Base-by-base conservation (phyloP, 2,888 invertebrate species). In the Caenorhabditis sp. region DNA sequence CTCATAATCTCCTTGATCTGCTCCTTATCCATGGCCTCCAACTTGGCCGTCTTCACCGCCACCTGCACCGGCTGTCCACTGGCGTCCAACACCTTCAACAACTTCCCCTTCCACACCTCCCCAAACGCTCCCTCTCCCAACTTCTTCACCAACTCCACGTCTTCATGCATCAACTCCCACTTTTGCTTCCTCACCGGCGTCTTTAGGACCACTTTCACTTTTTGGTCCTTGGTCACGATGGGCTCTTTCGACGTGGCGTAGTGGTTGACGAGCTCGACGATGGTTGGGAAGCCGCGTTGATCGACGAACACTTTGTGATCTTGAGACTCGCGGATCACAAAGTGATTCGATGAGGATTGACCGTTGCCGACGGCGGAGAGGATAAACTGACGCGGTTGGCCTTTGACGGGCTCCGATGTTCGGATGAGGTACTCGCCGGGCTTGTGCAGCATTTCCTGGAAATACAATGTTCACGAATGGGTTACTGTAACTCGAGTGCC, bases 41-140 rank as follows among this genome's bases (percentile, higher is more conserved):
- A 54, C 47, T 88, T 88, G 0, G 88, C 88, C 2, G 79, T 79
- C 47, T 79, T 79, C 26, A 79, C 68, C 0, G 79, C 79, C 2
- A 79, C 73, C 31, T 24, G 31, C 59, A 64, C 66, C 12, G 56
- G 63, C 35, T 64, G 51, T 24, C 28, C 28, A 6, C 54, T 68
- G 0, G 24, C 38, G 38, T 68, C 68, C 38, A 26, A 7, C 31
- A 68, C 24, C 14, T 59, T 44, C 64, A 51, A 31, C 7, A 81
- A 22, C 19, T 26, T 56, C 47, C 81, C 81, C 38, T 69, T 74
- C 81, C 75, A 75, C 0, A 81, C 80, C 59, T 89, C 89, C 28
- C 89, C 89, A 61, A 89, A 89, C 10, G 89, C 89, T 26, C 90
- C 87, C 54, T 89, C 89, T 47, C 90, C 90, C 64, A 89, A 69